Evolutionary conservation across 2,113 vertebrate genomes (phyloP).

Genomic region (Eclectus roratus): DNA sequence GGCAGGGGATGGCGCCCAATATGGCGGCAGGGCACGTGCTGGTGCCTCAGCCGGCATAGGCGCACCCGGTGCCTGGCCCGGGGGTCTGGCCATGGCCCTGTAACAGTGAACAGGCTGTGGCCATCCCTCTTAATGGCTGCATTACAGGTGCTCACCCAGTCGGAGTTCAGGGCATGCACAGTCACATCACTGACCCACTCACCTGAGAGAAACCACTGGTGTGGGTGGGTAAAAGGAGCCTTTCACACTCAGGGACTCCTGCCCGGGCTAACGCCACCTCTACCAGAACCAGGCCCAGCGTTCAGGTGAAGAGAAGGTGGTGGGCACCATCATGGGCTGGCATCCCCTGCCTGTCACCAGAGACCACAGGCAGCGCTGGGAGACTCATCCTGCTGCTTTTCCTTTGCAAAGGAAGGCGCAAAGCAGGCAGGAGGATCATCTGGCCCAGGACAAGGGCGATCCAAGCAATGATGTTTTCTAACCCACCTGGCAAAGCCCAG

Average conservation of each 20-base stretch:
- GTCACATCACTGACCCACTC: not conserved
- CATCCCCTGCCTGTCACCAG: fast-evolving
- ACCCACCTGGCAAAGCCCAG: not conserved
- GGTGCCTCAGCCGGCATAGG: fast-evolving
- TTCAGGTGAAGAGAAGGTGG: fast-evolving
- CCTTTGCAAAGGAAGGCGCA: not conserved
- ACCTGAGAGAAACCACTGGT: not conserved
- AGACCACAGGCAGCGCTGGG: not conserved
- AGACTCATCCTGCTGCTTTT: not conserved
- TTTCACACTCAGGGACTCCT: not conserved
- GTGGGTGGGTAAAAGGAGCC: not conserved
- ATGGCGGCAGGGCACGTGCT: not conserved
- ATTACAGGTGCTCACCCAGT: fast-evolving
- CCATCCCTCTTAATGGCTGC: too few species aligned
- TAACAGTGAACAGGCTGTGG: fast-evolving
- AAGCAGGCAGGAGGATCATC: not conserved
- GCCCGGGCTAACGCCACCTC: not conserved
- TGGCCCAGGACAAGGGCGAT: not conserved
- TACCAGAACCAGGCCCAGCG: not conserved
- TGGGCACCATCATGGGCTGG: too few species aligned
- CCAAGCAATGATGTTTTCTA: not conserved
- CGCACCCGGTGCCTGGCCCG: too few species aligned
- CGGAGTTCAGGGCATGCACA: fast-evolving
- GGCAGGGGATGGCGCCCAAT: fast-evolving
- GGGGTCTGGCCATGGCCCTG: not conserved